Percentiles rank a stretch among this genome's conserved stretches.
Evolutionary conservation across 2,888 invertebrate genomes (phyloP).

Genomic region (Xestia c-nigrum): DNA sequence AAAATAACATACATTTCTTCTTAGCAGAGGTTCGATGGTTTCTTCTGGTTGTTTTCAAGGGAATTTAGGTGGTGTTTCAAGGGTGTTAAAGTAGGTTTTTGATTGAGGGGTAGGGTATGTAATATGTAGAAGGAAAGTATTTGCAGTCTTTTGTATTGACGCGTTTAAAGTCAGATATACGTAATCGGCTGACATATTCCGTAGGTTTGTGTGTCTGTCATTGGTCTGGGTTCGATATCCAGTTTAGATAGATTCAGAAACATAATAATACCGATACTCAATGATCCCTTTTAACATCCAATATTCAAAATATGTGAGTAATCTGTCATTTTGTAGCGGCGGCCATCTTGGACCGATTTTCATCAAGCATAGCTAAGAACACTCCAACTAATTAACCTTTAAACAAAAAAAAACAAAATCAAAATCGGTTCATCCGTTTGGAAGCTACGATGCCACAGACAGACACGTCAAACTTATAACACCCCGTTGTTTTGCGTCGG

Average conservation of each 20-base stretch:
- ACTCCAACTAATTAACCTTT: too few relatives aligned
- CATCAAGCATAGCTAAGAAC: too few relatives aligned
- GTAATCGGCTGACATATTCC: slow-evolving; percentile 44
- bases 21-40: slow-evolving; percentile 85
- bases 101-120: slow-evolving; percentile 47
- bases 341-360: too few relatives aligned
- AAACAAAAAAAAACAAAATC: too few relatives aligned
- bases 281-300: neutral
- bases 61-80: slow-evolving; percentile 57
- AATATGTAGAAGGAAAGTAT: slow-evolving; percentile 70
- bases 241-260: neutral
- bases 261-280: neutral
- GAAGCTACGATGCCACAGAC: too few relatives aligned
- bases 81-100: slow-evolving; percentile 51
- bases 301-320: too few relatives aligned
- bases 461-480: too few relatives aligned
- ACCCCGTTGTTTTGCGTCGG: too few relatives aligned
- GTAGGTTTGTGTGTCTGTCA: slow-evolving; percentile 1
- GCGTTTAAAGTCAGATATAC: slow-evolving; percentile 70
- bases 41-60: slow-evolving; percentile 30
- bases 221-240: slow-evolving; percentile 15
- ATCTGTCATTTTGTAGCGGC: too few relatives aligned
- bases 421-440: too few relatives aligned
- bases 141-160: slow-evolving; percentile 77
- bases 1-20: slow-evolving; percentile 88